Evolutionary conservation across 2,888 invertebrate genomes (phyloP).

Genomic region (Amphiduros pacificus): DNA sequence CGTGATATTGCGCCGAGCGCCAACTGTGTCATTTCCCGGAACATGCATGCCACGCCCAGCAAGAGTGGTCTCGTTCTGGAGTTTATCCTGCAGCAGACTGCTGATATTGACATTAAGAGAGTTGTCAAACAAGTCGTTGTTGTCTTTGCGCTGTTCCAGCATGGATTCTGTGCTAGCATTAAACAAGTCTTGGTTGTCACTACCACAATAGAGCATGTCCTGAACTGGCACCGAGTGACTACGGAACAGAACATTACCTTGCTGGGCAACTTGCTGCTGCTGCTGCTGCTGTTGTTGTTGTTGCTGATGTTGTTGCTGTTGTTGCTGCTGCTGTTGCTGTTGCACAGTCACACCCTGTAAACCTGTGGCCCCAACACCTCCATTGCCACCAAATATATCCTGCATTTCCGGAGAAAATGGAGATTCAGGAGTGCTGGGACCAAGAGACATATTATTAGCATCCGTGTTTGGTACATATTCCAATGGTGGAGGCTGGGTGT

Average conservation of each 20-base stretch:
- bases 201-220: slow-evolving; percentile 3
- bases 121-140: background rate
- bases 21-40: background rate
- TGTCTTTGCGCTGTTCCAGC: background rate
- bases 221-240: slow-evolving; percentile 16
- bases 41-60: background rate
- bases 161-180: background rate
- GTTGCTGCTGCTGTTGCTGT: too few species aligned
- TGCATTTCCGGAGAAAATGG: slow-evolving; percentile 22
- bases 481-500: too few species aligned
- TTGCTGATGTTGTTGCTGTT: too few species aligned
- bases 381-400: slow-evolving; percentile 4
- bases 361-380: background rate
- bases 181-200: slow-evolving; percentile 4
- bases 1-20: slow-evolving; percentile 8
- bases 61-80: background rate
- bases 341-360: background rate
- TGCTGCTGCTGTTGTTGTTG: too few species aligned
- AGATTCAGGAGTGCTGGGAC: slow-evolving; percentile 19
- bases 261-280: background rate
- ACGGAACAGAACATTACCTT: background rate
- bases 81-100: slow-evolving; percentile 10
- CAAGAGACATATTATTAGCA: slow-evolving; percentile 4
- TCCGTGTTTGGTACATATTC: too few species aligned
- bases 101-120: background rate